Evolutionary conservation across 2,888 invertebrate species (phyloP).

Genomic region (Thymelicus sylvestris): DNA sequence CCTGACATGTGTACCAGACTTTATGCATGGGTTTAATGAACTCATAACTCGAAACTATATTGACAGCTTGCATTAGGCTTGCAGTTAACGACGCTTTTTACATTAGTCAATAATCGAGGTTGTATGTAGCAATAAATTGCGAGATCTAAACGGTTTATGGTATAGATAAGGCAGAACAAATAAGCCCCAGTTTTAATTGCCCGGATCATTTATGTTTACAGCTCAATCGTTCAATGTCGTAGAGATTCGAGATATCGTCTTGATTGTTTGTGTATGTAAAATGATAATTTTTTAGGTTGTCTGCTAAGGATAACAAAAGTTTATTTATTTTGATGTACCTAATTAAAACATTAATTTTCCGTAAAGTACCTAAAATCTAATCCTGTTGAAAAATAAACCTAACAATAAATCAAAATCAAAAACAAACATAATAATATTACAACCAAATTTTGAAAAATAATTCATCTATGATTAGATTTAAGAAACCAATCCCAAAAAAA

Average conservation of each 20-base stretch:
- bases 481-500: no score
- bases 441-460: no score
- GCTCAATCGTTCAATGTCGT: slow-evolving; percentile 54
- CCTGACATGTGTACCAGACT: slow-evolving; percentile 50
- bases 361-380: no score
- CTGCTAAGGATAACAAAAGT: not conserved
- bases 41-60: slow-evolving; percentile 46
- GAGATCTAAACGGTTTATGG: slow-evolving; percentile 48
- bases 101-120: slow-evolving; percentile 46
- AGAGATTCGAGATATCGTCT: slow-evolving; percentile 13
- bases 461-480: no score
- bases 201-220: slow-evolving; percentile 47
- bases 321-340: no score
- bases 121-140: slow-evolving; percentile 48
- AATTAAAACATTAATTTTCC: no score
- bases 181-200: slow-evolving; percentile 46
- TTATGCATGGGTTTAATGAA: slow-evolving; percentile 59
- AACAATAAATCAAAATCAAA: no score
- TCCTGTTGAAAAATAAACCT: no score
- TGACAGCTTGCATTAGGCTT: slow-evolving; percentile 48
- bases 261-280: slow-evolving; percentile 8
- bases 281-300: not conserved
- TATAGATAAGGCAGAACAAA: slow-evolving; percentile 48
- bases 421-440: no score
- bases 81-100: slow-evolving; percentile 43